Conservation (phyloP, 2,797 vertebrate species). For the Cuniculus paca region DNA sequence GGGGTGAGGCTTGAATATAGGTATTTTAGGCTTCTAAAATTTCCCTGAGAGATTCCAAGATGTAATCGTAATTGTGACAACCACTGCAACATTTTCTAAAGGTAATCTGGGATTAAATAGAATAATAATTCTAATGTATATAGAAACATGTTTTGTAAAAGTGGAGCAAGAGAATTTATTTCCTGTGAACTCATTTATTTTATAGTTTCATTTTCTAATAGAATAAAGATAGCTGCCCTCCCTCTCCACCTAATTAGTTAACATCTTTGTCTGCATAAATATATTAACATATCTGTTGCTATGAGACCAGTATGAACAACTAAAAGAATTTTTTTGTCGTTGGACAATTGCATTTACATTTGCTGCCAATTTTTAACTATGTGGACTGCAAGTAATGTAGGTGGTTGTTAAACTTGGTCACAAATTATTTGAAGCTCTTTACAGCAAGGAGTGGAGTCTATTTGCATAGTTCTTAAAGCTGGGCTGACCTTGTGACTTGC, state of each 20-base stretch:
- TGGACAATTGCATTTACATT: not conserved
- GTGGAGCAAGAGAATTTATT: not conserved
- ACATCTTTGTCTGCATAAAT: not conserved
- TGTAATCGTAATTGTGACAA: not conserved
- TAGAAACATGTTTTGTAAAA: not conserved
- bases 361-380: not conserved
- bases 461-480: not conserved
- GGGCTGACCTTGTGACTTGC: not conserved
- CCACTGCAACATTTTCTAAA: not conserved
- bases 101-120: not conserved
- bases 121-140: constrained; percentile 33
- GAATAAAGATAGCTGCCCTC: constrained; percentile 6
- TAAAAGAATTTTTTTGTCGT: not conserved
- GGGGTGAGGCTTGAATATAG: not conserved
- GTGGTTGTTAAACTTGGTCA: not conserved
- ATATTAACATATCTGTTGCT: constrained; percentile 3
- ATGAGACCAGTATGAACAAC: not conserved
- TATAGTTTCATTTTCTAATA: not conserved
- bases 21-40: not conserved
- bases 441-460: not conserved
- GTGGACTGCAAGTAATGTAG: not conserved
- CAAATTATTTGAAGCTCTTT: not conserved
- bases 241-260: not conserved
- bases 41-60: not conserved
- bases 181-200: constrained; percentile 5